These are phyloP conservation scores for Cotesia vestalis DNA, from an alignment of 1,140 invertebrate genomes.

Conservation along the genomic window DNA sequence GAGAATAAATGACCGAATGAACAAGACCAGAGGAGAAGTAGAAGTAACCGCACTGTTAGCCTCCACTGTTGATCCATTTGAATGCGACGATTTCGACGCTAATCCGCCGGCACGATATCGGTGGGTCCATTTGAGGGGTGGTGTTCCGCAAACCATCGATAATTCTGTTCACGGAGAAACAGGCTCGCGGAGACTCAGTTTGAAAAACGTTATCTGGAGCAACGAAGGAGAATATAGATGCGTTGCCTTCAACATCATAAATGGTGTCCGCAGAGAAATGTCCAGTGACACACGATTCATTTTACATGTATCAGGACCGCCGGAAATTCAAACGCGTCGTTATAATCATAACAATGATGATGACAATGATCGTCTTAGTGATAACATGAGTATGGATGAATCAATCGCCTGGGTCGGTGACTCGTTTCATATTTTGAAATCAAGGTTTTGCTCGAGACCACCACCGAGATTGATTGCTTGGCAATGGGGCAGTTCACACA, in stretches of 20 bases:
- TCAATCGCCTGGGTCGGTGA: slow-evolving; percentile 60
- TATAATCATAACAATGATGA: slow-evolving; percentile 27
- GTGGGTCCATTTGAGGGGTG: slow-evolving; percentile 59
- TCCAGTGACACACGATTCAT: slow-evolving; percentile 54
- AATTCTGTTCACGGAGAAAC: slow-evolving; percentile 50
- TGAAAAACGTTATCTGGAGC: slow-evolving; percentile 61
- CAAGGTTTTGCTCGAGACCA: slow-evolving; percentile 60
- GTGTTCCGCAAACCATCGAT: slow-evolving; percentile 52
- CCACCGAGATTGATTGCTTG: slow-evolving; percentile 60
- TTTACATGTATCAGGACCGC: slow-evolving; percentile 60
- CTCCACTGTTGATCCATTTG: slow-evolving; percentile 77
- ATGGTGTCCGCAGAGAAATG: slow-evolving; percentile 57
- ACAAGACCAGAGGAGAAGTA: slow-evolving; percentile 68
- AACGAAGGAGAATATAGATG: slow-evolving; percentile 62
- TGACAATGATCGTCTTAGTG: too few relatives aligned
- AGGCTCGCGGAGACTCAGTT: slow-evolving; percentile 47
- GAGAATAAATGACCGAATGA: slow-evolving; percentile 74
- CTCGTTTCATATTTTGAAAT: slow-evolving; percentile 55
- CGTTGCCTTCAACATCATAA: slow-evolving; percentile 61
- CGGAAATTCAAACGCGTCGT: slow-evolving; percentile 59
- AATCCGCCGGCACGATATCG: slow-evolving; percentile 81
- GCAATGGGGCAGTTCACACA: slow-evolving; percentile 64
- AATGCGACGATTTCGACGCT: slow-evolving; percentile 81
- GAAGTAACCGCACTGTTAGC: slow-evolving; percentile 53
- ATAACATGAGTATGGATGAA: slow-evolving; percentile 52